Percentiles rank a stretch among this genome's conserved stretches.
Evolutionary conservation across 2,888 invertebrate genomes (phyloP).

Genomic region (Sthenelais limicola): DNA sequence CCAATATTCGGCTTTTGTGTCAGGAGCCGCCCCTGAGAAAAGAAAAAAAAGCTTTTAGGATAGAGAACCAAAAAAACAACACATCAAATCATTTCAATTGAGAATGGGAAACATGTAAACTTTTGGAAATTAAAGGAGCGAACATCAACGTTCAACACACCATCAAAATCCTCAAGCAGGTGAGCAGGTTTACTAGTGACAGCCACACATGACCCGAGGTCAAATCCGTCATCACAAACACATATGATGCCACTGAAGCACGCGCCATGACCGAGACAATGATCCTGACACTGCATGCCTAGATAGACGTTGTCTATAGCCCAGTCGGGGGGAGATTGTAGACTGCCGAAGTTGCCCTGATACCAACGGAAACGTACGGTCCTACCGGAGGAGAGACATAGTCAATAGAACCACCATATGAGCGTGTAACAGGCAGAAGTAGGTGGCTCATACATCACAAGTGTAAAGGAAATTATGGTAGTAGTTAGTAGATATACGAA

Average conservation of each 20-base stretch:
- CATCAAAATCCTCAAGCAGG: conserved; percentile 69
- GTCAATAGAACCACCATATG: too few species aligned
- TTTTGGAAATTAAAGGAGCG: background rate
- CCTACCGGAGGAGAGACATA: conserved; percentile 54
- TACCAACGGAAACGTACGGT: conserved; percentile 71
- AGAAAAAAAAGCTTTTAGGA: background rate
- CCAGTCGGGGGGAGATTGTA: conserved; percentile 70
- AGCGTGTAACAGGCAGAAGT: too few species aligned
- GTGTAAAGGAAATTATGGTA: too few species aligned
- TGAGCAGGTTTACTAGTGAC: conserved; percentile 57
- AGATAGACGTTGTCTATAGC: conserved; percentile 72
- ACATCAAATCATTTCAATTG: too few species aligned
- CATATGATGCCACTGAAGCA: conserved; percentile 66
- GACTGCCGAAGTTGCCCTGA: conserved; percentile 66
- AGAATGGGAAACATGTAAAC: background rate
- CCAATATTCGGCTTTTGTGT: conserved; percentile 38
- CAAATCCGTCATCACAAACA: conserved; percentile 67
- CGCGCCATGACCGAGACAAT: conserved; percentile 72
- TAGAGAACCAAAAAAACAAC: too few species aligned
- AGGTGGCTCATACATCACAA: too few species aligned
- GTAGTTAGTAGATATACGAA: too few species aligned
- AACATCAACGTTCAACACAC: conserved; percentile 42
- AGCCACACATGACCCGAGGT: conserved; percentile 60
- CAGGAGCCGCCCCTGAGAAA: background rate
- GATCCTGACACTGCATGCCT: conserved; percentile 71